phyloP scores from a whole-genome alignment of 2,797 vertebrate species.

The Margarornis squamiger region DNA sequence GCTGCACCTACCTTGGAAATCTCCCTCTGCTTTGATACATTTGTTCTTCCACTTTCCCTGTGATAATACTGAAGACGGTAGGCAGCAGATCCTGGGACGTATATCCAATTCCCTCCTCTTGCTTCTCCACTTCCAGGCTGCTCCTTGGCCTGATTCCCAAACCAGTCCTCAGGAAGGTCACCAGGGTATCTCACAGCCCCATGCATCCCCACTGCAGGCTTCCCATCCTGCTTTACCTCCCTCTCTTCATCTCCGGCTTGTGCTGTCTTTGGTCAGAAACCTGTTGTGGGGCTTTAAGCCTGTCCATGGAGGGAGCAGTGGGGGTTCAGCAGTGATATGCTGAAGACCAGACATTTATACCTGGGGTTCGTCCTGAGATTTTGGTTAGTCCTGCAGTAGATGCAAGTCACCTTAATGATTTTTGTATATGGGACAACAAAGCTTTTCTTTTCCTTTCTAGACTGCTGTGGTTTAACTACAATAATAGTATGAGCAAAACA shows the following conservation, averaged over 20 bases:
- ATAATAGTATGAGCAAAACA: background rate
- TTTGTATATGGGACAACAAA: background rate
- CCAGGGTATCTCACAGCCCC: background rate
- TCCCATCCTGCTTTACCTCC: background rate
- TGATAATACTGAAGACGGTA: background rate
- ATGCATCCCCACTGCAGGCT: rapidly evolving
- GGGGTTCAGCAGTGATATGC: background rate
- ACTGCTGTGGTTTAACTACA: background rate
- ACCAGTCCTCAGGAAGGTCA: background rate
- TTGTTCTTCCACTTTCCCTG: background rate
- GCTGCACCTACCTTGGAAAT: background rate
- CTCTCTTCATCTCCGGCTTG: background rate
- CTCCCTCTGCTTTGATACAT: background rate
- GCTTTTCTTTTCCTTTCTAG: background rate
- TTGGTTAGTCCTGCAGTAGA: rapidly evolving
- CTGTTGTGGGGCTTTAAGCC: background rate
- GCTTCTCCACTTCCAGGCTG: background rate
- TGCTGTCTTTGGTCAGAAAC: background rate
- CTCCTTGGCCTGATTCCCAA: background rate
- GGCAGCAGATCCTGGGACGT: rapidly evolving
- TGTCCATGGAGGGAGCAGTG: rapidly evolving
- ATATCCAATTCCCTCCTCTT: background rate
- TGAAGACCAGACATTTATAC: background rate
- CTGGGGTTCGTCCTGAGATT: background rate
- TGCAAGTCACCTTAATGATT: background rate